Evolutionary conservation across 2,888 invertebrate species (phyloP).

Genomic region (Petrolisthes manimaculis): DNA sequence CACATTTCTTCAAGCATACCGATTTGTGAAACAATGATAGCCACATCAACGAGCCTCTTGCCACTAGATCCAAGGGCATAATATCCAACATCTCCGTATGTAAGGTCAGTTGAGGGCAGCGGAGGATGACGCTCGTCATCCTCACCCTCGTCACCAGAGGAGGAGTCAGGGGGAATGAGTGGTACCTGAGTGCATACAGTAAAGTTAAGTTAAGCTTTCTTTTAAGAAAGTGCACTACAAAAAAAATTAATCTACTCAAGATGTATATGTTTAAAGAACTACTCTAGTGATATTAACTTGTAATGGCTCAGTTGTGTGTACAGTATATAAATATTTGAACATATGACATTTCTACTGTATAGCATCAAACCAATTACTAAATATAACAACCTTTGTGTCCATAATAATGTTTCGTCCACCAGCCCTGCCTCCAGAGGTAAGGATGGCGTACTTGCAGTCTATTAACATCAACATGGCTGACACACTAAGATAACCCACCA

Average conservation of each 20-base stretch:
- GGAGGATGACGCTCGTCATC: conserved; percentile 55
- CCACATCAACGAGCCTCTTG: conserved; percentile 69
- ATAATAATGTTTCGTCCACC: conserved; percentile 58
- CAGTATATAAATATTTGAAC: too few species aligned
- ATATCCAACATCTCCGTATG: conserved; percentile 71
- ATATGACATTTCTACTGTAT: too few species aligned
- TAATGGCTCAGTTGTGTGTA: too few species aligned
- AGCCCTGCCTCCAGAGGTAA: conserved; percentile 57
- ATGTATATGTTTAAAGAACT: neutral
- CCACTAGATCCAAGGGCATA: conserved; percentile 70
- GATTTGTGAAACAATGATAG: conserved; percentile 70
- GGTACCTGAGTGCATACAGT: conserved; percentile 41
- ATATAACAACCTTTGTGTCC: conserved; percentile 43
- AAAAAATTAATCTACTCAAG: neutral
- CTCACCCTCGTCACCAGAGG: conserved; percentile 58
- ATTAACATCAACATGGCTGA: conserved; percentile 71
- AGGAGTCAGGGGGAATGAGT: conserved; percentile 53
- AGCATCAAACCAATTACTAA: too few species aligned
- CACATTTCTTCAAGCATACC: conserved; percentile 67
- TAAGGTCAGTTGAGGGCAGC: conserved; percentile 67
- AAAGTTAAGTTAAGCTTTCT: too few species aligned
- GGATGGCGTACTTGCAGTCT: conserved; percentile 70
- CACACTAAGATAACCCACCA: conserved; percentile 69
- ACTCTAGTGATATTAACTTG: neutral
- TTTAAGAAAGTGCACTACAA: too few species aligned